These are phyloP conservation scores for Arenaria interpres DNA, from an alignment of 2,113 vertebrate species.

Conservation along the genomic window DNA sequence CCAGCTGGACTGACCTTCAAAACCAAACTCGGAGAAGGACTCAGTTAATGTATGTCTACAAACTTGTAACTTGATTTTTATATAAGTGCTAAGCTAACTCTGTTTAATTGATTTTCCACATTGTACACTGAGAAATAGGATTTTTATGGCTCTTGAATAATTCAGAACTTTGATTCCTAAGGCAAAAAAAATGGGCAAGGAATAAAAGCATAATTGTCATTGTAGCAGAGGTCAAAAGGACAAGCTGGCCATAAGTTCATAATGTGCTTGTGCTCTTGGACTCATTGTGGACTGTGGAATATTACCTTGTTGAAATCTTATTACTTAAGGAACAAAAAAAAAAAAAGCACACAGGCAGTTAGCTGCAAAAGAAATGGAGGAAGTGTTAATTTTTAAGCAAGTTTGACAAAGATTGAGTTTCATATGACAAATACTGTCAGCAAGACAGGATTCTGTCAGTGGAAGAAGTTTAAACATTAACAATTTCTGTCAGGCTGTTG, in stretches of 20 bases:
- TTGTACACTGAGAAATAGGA: slow-evolving; percentile 64
- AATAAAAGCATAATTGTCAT: slow-evolving; percentile 74
- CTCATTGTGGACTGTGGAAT: slow-evolving; percentile 58
- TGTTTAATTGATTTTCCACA: slow-evolving; percentile 73
- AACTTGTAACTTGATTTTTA: slow-evolving; percentile 64
- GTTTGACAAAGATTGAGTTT: slow-evolving; percentile 92
- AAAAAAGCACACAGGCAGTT: slow-evolving; percentile 73
- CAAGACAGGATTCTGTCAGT: slow-evolving; percentile 96
- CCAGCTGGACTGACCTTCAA: slow-evolving; percentile 32
- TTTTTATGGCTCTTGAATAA: slow-evolving; percentile 74
- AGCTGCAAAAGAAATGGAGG: slow-evolving; percentile 79
- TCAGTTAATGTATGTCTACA: slow-evolving; percentile 51
- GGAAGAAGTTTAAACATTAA: slow-evolving; percentile 99
- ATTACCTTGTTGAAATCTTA: slow-evolving; percentile 74
- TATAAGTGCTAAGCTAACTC: slow-evolving; percentile 58
- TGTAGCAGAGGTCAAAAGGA: slow-evolving; percentile 76
- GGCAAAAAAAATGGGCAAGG: slow-evolving; percentile 61
- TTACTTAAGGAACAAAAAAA: slow-evolving; percentile 58
- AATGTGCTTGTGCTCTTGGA: slow-evolving; percentile 38
- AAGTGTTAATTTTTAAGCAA: slow-evolving; percentile 91
- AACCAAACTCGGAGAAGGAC: slow-evolving; percentile 32
- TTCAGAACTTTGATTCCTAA: slow-evolving; percentile 75
- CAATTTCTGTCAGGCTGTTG: slow-evolving; percentile 99
- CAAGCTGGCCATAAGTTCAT: slow-evolving; percentile 67
- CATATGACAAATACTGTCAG: slow-evolving; percentile 97